Evolutionary conservation across 1,140 invertebrate species (phyloP).

Genomic region (Drosophila santomea): DNA sequence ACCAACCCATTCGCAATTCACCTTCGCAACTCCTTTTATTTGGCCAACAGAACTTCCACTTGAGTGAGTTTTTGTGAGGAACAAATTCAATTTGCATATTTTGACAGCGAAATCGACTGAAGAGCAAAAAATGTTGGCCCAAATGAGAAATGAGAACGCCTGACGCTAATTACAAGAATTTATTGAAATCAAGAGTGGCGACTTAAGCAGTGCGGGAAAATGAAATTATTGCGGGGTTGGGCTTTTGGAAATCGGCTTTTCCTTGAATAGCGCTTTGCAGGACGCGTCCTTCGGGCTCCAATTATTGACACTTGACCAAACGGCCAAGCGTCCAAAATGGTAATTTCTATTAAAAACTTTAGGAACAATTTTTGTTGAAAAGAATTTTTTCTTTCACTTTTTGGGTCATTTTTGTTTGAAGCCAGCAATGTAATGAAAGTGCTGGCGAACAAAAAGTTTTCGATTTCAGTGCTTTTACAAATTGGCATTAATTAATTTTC

Average conservation of each 20-base stretch:
- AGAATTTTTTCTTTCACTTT: slow-evolving; percentile 57
- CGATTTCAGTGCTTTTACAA: slow-evolving; percentile 78
- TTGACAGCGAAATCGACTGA: slow-evolving; percentile 40
- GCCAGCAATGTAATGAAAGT: slow-evolving; percentile 66
- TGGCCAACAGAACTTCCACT: slow-evolving; percentile 49
- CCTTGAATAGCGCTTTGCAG: slow-evolving; percentile 6
- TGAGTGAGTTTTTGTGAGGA: slow-evolving; percentile 52
- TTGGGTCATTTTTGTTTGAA: slow-evolving; percentile 67
- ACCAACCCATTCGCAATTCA: slow-evolving; percentile 17
- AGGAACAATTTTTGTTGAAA: slow-evolving; percentile 64
- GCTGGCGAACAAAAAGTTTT: slow-evolving; percentile 67
- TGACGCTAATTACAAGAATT: slow-evolving; percentile 80
- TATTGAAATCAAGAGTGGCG: slow-evolving; percentile 81
- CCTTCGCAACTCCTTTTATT: slow-evolving; percentile 50
- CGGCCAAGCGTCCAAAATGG: slow-evolving; percentile 74
- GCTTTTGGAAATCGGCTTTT: slow-evolving; percentile 58
- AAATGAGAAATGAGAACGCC: slow-evolving; percentile 62
- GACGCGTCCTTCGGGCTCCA: slow-evolving; percentile 39
- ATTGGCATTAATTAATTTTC: slow-evolving; percentile 82
- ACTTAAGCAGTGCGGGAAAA: slow-evolving; percentile 19
- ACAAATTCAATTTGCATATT: slow-evolving; percentile 76
- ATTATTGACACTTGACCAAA: slow-evolving; percentile 82
- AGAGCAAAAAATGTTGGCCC: slow-evolving; percentile 33
- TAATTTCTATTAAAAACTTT: slow-evolving; percentile 82
- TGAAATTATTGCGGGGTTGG: slow-evolving; percentile 6